Conservation (phyloP, 2,797 vertebrate genomes). For the Heliangelus exortis region DNA sequence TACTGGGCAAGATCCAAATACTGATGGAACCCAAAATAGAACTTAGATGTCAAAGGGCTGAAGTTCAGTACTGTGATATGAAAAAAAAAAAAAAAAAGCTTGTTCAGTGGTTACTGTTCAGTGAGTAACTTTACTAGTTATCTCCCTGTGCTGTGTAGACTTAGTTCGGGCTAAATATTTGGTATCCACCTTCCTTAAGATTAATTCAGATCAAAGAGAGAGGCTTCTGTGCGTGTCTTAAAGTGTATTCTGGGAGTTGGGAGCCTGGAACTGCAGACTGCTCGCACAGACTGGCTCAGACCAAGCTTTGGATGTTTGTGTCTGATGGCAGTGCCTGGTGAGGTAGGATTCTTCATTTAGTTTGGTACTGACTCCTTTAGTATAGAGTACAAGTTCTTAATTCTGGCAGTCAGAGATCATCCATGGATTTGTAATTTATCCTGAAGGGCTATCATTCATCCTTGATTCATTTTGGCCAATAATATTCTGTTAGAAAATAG, state of each 20-base stretch:
- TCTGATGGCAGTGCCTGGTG: neutral
- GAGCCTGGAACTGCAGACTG: fast-evolving
- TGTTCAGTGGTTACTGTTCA: neutral
- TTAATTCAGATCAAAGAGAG: neutral
- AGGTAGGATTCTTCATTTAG: neutral
- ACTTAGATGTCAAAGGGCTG: neutral
- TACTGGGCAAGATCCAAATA: neutral
- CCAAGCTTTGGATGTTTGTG: neutral
- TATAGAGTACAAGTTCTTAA: neutral
- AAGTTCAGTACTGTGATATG: neutral
- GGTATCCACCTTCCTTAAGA: neutral
- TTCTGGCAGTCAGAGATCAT: neutral
- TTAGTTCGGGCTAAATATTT: neutral
- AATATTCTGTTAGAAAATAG: neutral
- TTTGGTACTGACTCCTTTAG: neutral
- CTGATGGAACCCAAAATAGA: neutral
- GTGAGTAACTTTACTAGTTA: neutral
- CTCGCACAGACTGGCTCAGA: neutral
- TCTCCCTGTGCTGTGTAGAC: neutral
- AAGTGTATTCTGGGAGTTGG: fast-evolving
- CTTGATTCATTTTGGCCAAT: neutral
- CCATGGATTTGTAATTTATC: neutral
- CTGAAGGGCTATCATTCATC: neutral
- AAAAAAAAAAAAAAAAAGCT: neutral
- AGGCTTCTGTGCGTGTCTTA: neutral